Percentiles rank a stretch among this genome's conserved stretches.
phyloP scores from a whole-genome alignment of 2,797 vertebrate genomes.

The Pterois miles region DNA sequence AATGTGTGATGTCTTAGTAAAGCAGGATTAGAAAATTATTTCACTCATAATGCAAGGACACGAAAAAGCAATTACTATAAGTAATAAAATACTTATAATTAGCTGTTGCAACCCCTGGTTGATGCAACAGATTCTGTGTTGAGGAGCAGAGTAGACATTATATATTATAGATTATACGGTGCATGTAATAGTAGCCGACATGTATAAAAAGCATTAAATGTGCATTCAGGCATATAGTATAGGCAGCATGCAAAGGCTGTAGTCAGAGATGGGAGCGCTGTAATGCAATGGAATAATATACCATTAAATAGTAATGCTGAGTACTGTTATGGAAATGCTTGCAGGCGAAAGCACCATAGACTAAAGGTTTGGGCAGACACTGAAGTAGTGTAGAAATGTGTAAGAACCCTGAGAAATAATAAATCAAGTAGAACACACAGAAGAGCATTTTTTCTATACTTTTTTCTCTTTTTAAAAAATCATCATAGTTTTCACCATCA shows the following conservation, averaged over 20 bases:
- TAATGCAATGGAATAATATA: conserved; percentile 36
- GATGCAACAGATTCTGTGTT: background rate
- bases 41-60: conserved; percentile 5
- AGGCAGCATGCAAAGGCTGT: conserved; percentile 12
- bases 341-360: conserved; percentile 10
- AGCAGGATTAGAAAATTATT: background rate
- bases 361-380: conserved; percentile 30
- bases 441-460: background rate
- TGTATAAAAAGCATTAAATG: conserved; percentile 14
- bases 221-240: conserved; percentile 8
- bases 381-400: conserved; percentile 30
- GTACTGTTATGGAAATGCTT: conserved; percentile 42
- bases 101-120: background rate
- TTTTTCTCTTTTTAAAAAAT: background rate
- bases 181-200: background rate
- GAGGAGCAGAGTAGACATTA: background rate
- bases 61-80: conserved; percentile 25
- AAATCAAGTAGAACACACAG: conserved; percentile 32
- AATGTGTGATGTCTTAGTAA: background rate
- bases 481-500: conserved; percentile 30
- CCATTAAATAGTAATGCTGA: conserved; percentile 49
- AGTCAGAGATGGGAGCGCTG: background rate
- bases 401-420: conserved; percentile 41
- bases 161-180: background rate
- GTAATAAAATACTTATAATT: conserved; percentile 11